Base-by-base conservation (phyloP, 2,113 vertebrate genomes). In the Chaenogobius annularis region DNA sequence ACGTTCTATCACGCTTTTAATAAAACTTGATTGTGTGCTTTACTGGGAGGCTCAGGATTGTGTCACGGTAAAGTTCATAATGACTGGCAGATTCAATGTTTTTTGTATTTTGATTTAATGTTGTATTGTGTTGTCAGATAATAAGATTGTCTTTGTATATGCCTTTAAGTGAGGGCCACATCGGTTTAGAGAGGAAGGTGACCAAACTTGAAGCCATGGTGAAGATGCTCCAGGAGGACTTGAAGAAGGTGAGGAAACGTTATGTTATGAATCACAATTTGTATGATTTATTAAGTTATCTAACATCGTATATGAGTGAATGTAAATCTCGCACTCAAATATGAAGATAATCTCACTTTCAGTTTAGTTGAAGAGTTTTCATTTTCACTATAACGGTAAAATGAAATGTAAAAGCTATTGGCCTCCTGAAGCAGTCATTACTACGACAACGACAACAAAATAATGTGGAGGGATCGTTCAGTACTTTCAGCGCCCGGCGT, bases 161-260 rank as follows among this genome's bases (percentile, higher is more conserved):
- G 56, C 13, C 22, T 15, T 74, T 85, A 90, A 98, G 97, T 86
- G 97, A 97, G 73, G 95, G 95, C 70, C 95, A 96, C 83, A 95
- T 95, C 77, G 95, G 95, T 56, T 95, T 98, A 17, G 94, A 96
- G 87, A 96, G 95, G 75, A 99, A 99, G 89, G 96, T 99, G 85
- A 96, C 95, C 75, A 97, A 98, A 65, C 90, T 99, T 80, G 98
- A 99, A 88, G 92, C 95, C 48, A 95, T 98, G 94, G 94, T 99
- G 86, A 98, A 98, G 93, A 94, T 98, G 95, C 93, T 99, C 65
- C 96, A 97, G 73, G 97, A 98, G 35, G 96, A 98, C 77, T 81
- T 99, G 83, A 97, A 98, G 90, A 98, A 98, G 96, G 98, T 99
- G 91, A 47, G 17, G 19, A 20, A 54, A n/a, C 2, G 7, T 17